Percentiles rank a stretch among this genome's conserved stretches.
phyloP scores from a whole-genome alignment of 2,888 invertebrate genomes.

The Choristoneura rosaceana region DNA sequence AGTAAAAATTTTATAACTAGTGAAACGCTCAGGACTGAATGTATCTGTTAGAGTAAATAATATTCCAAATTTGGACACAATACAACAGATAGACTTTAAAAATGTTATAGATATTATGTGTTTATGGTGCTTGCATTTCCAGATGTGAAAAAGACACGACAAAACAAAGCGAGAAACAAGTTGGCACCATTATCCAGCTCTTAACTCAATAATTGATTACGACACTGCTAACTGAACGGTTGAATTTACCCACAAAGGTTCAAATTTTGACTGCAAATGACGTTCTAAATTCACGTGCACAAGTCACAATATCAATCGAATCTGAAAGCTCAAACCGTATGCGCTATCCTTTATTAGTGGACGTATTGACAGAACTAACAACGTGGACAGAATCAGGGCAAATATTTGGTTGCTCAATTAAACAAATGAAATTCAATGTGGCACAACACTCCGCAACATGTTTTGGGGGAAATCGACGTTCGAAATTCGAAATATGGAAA shows the following conservation, averaged over 20 bases:
- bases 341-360: conserved; percentile 70
- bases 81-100: conserved; percentile 1
- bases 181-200: conserved; percentile 62
- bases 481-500: conserved; percentile 52
- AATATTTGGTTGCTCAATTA: conserved; percentile 79
- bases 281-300: conserved; percentile 48
- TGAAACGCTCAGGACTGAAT: conserved; percentile 57
- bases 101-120: neutral
- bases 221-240: conserved; percentile 54
- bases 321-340: conserved; percentile 49
- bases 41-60: conserved; percentile 8
- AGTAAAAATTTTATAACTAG: conserved; percentile 66
- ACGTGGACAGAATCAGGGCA: conserved; percentile 69
- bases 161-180: conserved; percentile 57
- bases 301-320: conserved; percentile 55
- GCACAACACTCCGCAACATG: conserved; percentile 55
- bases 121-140: neutral
- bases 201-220: conserved; percentile 56
- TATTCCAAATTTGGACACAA: conserved; percentile 19
- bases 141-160: conserved; percentile 22
- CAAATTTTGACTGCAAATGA: conserved; percentile 46
- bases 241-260: conserved; percentile 55
- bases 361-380: conserved; percentile 80
- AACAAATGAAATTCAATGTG: conserved; percentile 73
- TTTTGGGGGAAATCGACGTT: conserved; percentile 52